These are phyloP conservation scores for Hydrozoanthus tunicans DNA, from an alignment of 64 coral and sea anemone genomes.

Conservation along the genomic window DNA sequence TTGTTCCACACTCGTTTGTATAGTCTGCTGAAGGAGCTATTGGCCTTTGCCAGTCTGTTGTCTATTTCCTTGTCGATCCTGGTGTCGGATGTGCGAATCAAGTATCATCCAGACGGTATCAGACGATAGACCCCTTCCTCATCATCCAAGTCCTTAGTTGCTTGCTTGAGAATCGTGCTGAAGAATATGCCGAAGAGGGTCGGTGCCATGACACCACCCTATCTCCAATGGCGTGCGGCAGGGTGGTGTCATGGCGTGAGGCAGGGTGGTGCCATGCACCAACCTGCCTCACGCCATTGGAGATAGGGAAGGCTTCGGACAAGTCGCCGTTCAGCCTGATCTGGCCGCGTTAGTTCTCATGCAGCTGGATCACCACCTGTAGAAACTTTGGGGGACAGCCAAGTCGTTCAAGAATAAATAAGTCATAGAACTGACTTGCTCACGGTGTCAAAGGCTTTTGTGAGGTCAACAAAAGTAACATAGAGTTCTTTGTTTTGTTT, in stretches of 20 bases:
- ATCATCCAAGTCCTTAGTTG: constrained; percentile 1
- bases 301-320: neutral
- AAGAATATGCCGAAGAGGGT: neutral
- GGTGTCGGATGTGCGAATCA: too few relatives aligned
- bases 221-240: too few relatives aligned
- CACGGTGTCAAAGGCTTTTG: neutral
- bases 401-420: neutral
- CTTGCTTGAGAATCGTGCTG: neutral
- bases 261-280: neutral
- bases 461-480: too few relatives aligned
- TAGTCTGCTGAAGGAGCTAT: too few relatives aligned
- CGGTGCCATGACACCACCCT: too few relatives aligned
- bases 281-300: constrained; percentile 12
- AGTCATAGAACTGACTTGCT: neutral
- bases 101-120: neutral
- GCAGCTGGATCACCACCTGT: constrained; percentile 30
- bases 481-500: too few relatives aligned
- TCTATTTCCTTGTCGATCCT: too few relatives aligned
- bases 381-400: constrained; percentile 33
- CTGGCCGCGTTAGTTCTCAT: constrained; percentile 13
- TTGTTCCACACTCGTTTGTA: too few relatives aligned
- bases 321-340: constrained; percentile 20
- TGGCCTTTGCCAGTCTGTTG: too few relatives aligned
- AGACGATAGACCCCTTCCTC: neutral
- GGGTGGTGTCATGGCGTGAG: too few relatives aligned